phyloP scores from a whole-genome alignment of 2,797 vertebrate genomes.

The Myotis pilosus region DNA sequence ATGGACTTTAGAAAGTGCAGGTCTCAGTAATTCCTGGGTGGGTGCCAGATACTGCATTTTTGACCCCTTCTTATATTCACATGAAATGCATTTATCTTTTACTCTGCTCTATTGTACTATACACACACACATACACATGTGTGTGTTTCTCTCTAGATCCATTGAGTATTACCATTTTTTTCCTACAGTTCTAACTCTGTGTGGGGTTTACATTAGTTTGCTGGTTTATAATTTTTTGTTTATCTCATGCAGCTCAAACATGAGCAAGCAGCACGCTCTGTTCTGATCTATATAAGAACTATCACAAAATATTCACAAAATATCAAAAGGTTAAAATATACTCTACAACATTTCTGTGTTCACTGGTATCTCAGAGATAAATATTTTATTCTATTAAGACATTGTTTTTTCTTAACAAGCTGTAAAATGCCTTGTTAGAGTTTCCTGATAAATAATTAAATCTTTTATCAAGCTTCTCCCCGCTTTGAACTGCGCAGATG shows the following conservation, averaged over 20 bases:
- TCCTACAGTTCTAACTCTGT: not conserved
- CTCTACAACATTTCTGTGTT: not conserved
- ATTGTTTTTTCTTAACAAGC: constrained; percentile 19
- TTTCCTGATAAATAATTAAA: constrained; percentile 52
- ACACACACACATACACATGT: too few relatives aligned
- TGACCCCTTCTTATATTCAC: not conserved
- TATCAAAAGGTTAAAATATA: constrained; percentile 52
- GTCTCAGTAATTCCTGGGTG: not conserved
- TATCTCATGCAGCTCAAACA: not conserved
- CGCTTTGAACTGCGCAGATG: not conserved
- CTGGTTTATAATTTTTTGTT: not conserved
- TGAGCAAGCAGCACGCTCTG: not conserved
- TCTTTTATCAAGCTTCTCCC: not conserved
- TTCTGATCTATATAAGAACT: not conserved
- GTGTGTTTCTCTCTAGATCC: not conserved
- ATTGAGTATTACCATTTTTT: not conserved
- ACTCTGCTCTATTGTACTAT: not conserved
- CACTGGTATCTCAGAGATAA: not conserved
- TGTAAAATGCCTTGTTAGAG: constrained; percentile 28
- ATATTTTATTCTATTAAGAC: constrained; percentile 54
- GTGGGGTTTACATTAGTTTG: not conserved
- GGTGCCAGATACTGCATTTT: accelerated
- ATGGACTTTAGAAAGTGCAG: not conserved
- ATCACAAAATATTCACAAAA: not conserved
- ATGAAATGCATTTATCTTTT: not conserved